Evolutionary conservation across 1,140 invertebrate genomes (phyloP), one percentile per base, ranked within the genome.

Genomic region (Macrotrachela quadricornifera): DNA sequence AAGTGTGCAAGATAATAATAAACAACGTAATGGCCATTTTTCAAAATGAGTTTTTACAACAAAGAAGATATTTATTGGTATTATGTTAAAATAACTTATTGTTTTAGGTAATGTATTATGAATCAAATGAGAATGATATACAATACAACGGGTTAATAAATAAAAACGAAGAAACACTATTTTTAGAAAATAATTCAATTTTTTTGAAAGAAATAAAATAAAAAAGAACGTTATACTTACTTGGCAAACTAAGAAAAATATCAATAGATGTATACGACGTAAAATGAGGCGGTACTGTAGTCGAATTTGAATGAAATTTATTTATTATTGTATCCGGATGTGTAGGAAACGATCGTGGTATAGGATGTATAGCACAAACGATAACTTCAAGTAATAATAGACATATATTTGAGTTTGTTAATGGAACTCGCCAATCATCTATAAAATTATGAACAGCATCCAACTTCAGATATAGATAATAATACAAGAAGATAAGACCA

Each of bases 361-460:
- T 83, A 41, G 91, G 91, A 73, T 96, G 91, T 60, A 97, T 79
- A 60, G 85, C 85, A 73, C 92, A 97, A 64, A 96, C 84, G 56
- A 80, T 68, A 58, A 99, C 3, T 30, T 30, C 21, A 30, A 92
- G 75, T 38, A 78, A 75, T 64, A 97, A 88, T 73, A 91, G 85
- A 59, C 79, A 77, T 71, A 88, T 85, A 68, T 88, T 75, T 72
- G 88, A 83, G 80, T 83, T 91, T 55, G 91, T 96, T 81, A 97
- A 91, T 58, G 92, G 91, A 73, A 99, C 96, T 65, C 91, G 77
- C 92, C 92, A 99, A 75, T 99, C 92, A 72, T 97, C 92, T 49
- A 92, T 90, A 74, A 90, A 95, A 76, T 97, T 97, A 78, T 95
- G 87, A 74, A 94, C 92, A 84, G 92, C 90, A 76, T 92, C 94